Evolutionary conservation across 2,888 invertebrate genomes (phyloP), one percentile per base, ranked within the genome.

Genomic region (Chymomyza amoena): DNA sequence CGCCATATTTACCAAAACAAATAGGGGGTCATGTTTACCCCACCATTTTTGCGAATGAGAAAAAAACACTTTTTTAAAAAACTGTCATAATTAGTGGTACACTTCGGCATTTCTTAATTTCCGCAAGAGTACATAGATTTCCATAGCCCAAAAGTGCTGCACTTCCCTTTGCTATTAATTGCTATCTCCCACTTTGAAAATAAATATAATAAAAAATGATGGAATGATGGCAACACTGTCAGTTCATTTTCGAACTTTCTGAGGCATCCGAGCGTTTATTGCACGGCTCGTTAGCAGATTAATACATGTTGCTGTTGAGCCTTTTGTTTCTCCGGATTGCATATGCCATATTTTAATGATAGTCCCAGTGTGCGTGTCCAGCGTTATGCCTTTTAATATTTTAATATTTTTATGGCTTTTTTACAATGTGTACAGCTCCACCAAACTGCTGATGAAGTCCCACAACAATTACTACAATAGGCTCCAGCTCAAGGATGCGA

Each of bases 331-430:
- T 36, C 6, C 45, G 18, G 9, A 45, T 54, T 20, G 20, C 54
- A 54, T 20, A 18, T n/a, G n/a, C n/a, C n/a, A n/a, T 54, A 54
- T 54, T 45, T 10, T 45, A 45, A 45, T 45, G 39, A 45, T 45
- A 45, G 39, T 45, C 39, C 39, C 39, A 6, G 39, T 45, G 39
- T 45, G 39, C 39, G 25, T 61, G 39, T 20, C 60, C 54, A 56
- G 66, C 70, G 69, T 73, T 79, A 66, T 75, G 75, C 64, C 64
- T 72, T 70, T 71, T 75, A 65, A 64, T 74, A 60, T 69, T 70
- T 69, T 39, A 64, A 64, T 63, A 61, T 72, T 66, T 71, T 39
- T 52, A 63, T 28, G 3, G 54, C 60, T 72, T 68, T 25, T 28
- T 39, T 32, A 39, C 52, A 16, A 70, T n/a, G n/a, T 10, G 0